Percentiles rank a stretch among this genome's conserved stretches.
phyloP scores from a whole-genome alignment of 2,797 vertebrate genomes.

The Anniella stebbinsi region DNA sequence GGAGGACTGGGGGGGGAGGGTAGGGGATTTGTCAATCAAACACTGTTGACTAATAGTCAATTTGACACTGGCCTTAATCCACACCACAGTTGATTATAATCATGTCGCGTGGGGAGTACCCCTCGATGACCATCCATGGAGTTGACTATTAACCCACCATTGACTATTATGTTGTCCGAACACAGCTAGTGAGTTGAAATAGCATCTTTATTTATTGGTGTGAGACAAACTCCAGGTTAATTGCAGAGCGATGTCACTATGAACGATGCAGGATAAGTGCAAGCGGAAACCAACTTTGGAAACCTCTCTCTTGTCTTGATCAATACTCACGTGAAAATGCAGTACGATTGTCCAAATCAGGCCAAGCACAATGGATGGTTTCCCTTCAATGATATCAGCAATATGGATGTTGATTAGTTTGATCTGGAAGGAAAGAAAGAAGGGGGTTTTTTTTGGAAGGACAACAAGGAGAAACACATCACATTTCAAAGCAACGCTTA shows the following conservation, averaged over 20 bases:
- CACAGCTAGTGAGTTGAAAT: not conserved
- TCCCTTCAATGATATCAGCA: constrained; percentile 94
- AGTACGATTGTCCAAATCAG: constrained; percentile 97
- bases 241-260: not conserved
- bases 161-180: too few relatives aligned
- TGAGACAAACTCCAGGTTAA: not conserved
- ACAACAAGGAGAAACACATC: constrained; percentile 46
- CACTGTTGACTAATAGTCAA: too few relatives aligned
- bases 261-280: not conserved
- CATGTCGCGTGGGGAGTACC: too few relatives aligned
- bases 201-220: not conserved
- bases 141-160: too few relatives aligned
- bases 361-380: constrained; percentile 95
- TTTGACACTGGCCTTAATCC: too few relatives aligned
- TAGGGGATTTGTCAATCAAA: too few relatives aligned
- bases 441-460: constrained; percentile 64
- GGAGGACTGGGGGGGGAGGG: too few relatives aligned
- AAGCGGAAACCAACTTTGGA: not conserved
- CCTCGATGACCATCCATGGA: too few relatives aligned
- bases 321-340: constrained; percentile 93
- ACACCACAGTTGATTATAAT: too few relatives aligned
- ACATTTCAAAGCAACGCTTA: constrained; percentile 33
- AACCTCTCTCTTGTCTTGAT: not conserved
- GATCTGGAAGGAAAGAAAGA: constrained; percentile 81
- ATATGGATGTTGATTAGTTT: constrained; percentile 98